Base-by-base conservation (phyloP, 2,113 vertebrate genomes). In the Sprattus sprattus region DNA sequence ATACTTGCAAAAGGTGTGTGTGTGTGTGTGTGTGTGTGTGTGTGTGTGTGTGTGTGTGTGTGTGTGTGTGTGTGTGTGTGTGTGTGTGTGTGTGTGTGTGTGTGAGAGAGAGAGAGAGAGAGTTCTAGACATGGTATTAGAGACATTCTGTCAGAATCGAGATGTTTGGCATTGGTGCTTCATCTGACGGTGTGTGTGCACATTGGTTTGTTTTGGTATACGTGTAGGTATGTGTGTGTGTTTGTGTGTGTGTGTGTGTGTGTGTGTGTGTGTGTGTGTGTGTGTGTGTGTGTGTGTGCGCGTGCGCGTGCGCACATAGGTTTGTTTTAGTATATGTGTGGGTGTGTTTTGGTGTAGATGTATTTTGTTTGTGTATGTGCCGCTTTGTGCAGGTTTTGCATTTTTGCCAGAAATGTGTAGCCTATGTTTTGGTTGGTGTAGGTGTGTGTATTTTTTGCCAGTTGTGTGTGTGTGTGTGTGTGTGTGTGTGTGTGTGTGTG, bases 131-230 rank as follows among this genome's bases (percentile, higher is more conserved):
- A 60, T 6, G 20, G 18, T 20, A 22, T 22, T 18, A 22, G 1
- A 39, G 71, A 32, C 71, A 28, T 78, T 78, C 32, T 32, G 25
- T 32, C 9, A 75, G 67, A 39, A 28, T 10, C 67, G 89, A 89
- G 92, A 90, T 92, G 86, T 88, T 93, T 91, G 92, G 89, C 91
- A 91, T 85, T 85, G 39, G 75, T 81, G 81, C 45, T 75, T 32
- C 11, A 64, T n/a, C 60, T 64, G 71, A 39, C 71, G 4, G 28
- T 39, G 25, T 32, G 25, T 78, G 32, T 78, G 71, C 15, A 32
- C 32, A 39, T 78, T 18, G 8, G 28, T 28, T 32, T 75, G 28
- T 75, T 32, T 75, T 78, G 71, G 64, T 1, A 25, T 78, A 44
- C 13, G 10, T 11, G 10, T 18, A 39, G 25, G 20, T 22, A 20